Conservation (phyloP, 2,888 invertebrate genomes). For the Chelonus formosanus region DNA sequence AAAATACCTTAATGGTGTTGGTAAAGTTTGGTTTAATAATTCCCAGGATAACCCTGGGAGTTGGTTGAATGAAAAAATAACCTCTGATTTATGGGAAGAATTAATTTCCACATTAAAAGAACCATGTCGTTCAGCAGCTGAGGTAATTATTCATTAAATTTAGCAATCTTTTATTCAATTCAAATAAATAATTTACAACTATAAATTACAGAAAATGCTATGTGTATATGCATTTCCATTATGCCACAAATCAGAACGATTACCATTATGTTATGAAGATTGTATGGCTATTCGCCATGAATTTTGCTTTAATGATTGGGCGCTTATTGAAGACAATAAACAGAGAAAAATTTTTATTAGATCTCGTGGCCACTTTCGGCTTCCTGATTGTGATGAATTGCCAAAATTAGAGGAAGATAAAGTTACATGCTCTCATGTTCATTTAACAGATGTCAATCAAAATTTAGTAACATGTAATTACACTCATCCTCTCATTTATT, state of each 20-base stretch:
- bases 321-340: conserved; percentile 87
- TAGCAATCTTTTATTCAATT: too few relatives aligned
- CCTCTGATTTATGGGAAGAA: conserved; percentile 85
- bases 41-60: conserved; percentile 73
- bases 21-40: conserved; percentile 79
- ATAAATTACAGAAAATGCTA: conserved; percentile 73
- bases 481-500: too few relatives aligned
- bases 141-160: conserved; percentile 66
- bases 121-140: conserved; percentile 86
- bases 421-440: conserved; percentile 82
- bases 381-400: conserved; percentile 85
- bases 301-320: conserved; percentile 95
- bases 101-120: conserved; percentile 81
- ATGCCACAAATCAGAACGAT: conserved; percentile 76
- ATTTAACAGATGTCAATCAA: conserved; percentile 82
- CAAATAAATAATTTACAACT: too few relatives aligned
- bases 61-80: conserved; percentile 85
- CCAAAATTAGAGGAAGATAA: conserved; percentile 76
- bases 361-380: conserved; percentile 84
- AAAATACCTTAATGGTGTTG: conserved; percentile 72
- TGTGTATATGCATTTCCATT: conserved; percentile 94
- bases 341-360: conserved; percentile 80
- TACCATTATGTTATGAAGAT: conserved; percentile 91
- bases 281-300: conserved; percentile 90
- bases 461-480: conserved; percentile 81